Evolutionary conservation across 2,797 vertebrate genomes (phyloP), one percentile per base, ranked within the genome.

Genomic region (Phylloscopus collybita): DNA sequence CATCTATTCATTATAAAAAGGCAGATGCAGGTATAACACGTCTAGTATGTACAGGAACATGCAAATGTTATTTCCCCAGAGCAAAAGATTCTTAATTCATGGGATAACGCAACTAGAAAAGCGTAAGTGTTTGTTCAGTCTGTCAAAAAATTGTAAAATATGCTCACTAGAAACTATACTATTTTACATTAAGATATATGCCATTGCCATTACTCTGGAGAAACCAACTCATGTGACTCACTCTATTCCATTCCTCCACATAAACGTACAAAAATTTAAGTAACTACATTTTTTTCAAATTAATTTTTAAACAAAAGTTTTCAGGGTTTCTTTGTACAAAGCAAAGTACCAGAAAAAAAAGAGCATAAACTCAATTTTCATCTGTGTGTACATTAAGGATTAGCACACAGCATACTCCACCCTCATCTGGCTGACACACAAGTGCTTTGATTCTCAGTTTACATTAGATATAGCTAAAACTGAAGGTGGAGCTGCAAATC

Each of bases 31-130:
- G 17, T 86, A 88, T 86, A 49, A 82, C 80, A 34, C 13, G 11
- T 92, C 69, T 72, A 62, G 13, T 26, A 45, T n/a, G 15, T 19
- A 49, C 42, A 69, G 30, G 49, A 83, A 97, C 93, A 71, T 71
- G 88, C 67, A 90, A 2, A 50, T 85, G 45, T 70, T 93, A 88
- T 86, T 93, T 84, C 67, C 67, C 56, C 75, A 91, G 82, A 86
- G 60, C 66, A 95, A 91, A 88, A 20, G 34, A 42, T 60, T 44
- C n/a, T 83, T 95, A 67, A 45, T 91, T 83, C 13, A 49, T 16
- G 19, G 47, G 29, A 23, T 10, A 80, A 32, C 6, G 26, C 2
- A 36, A 25, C 25, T 17, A 75, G 27, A 66, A 51, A 50, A 87
- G 32, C 32, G 13, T 40, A 88, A 70, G 10, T 23, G 79, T 66